A percentile compares a stretch with the other conserved stretches of the same genome.
Conservation (phyloP, 2,888 invertebrate species). For the Acrocyrtus sp. region DNA sequence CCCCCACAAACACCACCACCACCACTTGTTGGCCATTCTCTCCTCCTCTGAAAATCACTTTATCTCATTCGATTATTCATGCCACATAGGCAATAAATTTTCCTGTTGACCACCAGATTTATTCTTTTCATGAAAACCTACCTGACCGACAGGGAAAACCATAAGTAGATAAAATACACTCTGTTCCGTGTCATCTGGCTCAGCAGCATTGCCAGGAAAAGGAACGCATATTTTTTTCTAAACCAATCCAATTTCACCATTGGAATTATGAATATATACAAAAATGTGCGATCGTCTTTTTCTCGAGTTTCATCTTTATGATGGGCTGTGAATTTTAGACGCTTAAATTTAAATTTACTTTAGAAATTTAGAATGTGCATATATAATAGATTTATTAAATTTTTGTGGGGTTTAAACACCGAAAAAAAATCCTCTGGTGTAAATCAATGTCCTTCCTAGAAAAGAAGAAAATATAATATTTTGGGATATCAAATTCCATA, state of each 20-base stretch:
- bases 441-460: neutral
- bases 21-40: slow-evolving; percentile 36
- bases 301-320: neutral
- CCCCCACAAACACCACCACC: no score
- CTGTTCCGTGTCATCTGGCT: slow-evolving; percentile 12
- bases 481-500: neutral
- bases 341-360: slow-evolving; percentile 3
- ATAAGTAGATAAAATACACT: slow-evolving; percentile 34
- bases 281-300: no score
- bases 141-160: slow-evolving; percentile 39
- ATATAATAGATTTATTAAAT: slow-evolving; percentile 23
- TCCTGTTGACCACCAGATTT: slow-evolving; percentile 58
- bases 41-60: slow-evolving; percentile 43
- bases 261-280: neutral
- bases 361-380: slow-evolving; percentile 14
- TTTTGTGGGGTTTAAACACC: neutral
- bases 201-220: slow-evolving; percentile 2
- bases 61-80: slow-evolving; percentile 64
- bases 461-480: neutral
- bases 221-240: neutral
- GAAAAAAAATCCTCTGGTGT: neutral
- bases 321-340: neutral
- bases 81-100: slow-evolving; percentile 64
- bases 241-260: slow-evolving; percentile 12
- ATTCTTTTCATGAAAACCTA: slow-evolving; percentile 41